These are phyloP conservation scores for Drosophila busckii DNA, from an alignment of 1,140 invertebrate genomes.

Conservation along the genomic window DNA sequence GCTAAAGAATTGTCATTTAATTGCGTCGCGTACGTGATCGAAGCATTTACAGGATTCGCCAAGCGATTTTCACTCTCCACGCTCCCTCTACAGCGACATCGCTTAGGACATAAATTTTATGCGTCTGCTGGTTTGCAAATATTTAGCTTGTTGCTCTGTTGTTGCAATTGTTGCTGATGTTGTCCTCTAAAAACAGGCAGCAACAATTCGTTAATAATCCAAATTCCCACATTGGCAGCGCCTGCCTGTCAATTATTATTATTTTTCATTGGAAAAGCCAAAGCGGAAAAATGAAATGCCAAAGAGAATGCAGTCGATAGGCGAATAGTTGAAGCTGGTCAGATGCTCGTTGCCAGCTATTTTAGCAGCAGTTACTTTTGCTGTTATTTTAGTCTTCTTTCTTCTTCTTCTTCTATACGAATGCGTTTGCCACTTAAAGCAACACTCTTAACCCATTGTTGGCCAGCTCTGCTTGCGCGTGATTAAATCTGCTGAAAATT, in stretches of 20 bases:
- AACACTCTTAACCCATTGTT: slow-evolving; percentile 57
- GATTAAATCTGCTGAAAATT: slow-evolving; percentile 76
- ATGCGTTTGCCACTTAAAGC: slow-evolving; percentile 64
- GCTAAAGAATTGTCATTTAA: slow-evolving; percentile 77
- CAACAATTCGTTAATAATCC: slow-evolving; percentile 77
- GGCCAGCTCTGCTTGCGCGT: slow-evolving; percentile 54
- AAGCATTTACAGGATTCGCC: slow-evolving; percentile 57
- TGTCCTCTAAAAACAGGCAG: slow-evolving; percentile 39
- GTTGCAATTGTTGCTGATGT: slow-evolving; percentile 26
- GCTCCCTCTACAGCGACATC: slow-evolving; percentile 2
- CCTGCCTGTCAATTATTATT: slow-evolving; percentile 72
- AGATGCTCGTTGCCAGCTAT: slow-evolving; percentile 11
- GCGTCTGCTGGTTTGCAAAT: slow-evolving; percentile 59
- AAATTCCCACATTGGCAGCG: slow-evolving; percentile 70
- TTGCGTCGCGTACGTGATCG: slow-evolving; percentile 76
- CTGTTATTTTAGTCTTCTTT: slow-evolving; percentile 4
- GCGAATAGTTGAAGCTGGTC: slow-evolving; percentile 24
- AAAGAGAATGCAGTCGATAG: slow-evolving; percentile 51
- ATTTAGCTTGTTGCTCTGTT: slow-evolving; percentile 16
- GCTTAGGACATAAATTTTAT: slow-evolving; percentile 66
- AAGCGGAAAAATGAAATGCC: slow-evolving; percentile 73
- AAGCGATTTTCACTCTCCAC: background rate
- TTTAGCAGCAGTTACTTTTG: slow-evolving; percentile 16
- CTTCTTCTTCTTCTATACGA: slow-evolving; percentile 34
- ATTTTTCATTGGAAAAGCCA: slow-evolving; percentile 74